Evolutionary conservation across 2,888 invertebrate genomes (phyloP).

Genomic region (Agrochola lota): DNA sequence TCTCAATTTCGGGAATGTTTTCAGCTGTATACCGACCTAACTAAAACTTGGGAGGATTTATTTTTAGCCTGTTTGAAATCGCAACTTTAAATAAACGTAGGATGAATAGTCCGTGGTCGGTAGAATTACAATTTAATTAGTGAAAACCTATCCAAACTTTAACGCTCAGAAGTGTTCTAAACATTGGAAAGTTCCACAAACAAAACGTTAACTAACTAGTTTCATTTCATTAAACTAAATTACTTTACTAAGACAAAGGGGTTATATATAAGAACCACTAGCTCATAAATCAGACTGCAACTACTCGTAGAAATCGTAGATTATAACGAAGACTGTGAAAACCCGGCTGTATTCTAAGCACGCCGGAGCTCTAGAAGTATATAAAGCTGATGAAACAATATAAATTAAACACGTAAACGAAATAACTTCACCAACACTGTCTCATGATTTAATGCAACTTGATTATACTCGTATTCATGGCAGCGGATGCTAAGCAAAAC

Average conservation of each 20-base stretch:
- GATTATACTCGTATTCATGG: slow-evolving; percentile 33
- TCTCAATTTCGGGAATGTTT: neutral
- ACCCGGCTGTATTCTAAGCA: slow-evolving; percentile 23
- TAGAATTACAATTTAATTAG: neutral
- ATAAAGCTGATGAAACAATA: slow-evolving; percentile 31
- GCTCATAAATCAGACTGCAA: slow-evolving; percentile 7
- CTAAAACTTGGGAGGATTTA: neutral
- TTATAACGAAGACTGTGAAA: slow-evolving; percentile 23
- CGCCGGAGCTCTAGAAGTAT: slow-evolving; percentile 8
- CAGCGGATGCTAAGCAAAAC: neutral
- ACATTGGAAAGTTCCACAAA: slow-evolving; percentile 6
- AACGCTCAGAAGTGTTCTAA: neutral
- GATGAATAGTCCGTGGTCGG: neutral
- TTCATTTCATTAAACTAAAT: slow-evolving; percentile 16
- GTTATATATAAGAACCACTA: slow-evolving; percentile 22
- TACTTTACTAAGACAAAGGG: slow-evolving; percentile 5
- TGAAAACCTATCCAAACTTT: neutral
- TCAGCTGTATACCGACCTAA: too few species aligned
- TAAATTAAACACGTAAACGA: slow-evolving; percentile 45
- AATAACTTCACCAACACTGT: slow-evolving; percentile 27
- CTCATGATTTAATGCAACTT: slow-evolving; percentile 35
- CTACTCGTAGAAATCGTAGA: neutral
- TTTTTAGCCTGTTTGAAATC: neutral
- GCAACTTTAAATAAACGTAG: neutral
- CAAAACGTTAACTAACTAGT: neutral